Evolutionary conservation across 2,888 invertebrate species (phyloP), one percentile per base, ranked within the genome.

Genomic region (Aspidiotus destructor): DNA sequence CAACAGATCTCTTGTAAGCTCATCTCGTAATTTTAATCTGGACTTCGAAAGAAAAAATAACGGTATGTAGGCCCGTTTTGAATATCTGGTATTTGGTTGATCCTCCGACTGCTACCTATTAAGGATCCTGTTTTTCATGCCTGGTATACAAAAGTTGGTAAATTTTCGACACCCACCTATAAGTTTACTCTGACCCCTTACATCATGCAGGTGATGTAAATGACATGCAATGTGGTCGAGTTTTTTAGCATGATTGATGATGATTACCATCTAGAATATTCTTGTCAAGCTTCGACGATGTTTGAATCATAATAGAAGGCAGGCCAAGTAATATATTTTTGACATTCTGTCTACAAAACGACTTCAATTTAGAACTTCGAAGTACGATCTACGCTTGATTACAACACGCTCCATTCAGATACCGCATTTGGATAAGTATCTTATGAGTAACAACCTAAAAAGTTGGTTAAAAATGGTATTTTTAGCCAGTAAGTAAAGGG

Each of bases 61-160:
- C 28, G 28, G 28, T 28, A 28, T 3, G 5, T 28, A 28, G n/a
- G n/a, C n/a, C n/a, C 28, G 28, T 5, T 1, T 28, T 28, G 28
- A 28, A 13, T 15, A 70, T 73, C 55, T 75, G 89, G 86, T 91
- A 92, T 87, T 87, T 74, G 86, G 87, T 54, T 0, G 91, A 91
- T 75, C 84, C 88, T 0, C 84, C 89, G 0, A 90, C 90, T 0
- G 88, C n/a, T n/a, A n/a, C n/a, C 91, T 0, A 91, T 92, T 90
- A 81, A 92, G 2, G 92, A 92, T 78, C 91, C 92, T 0, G 79
- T 87, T 16, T 92, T 92, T 81, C 92, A 91, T 79, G 85, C 88
- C 75, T 91, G 88, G 88, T 92, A 92, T 75, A 82, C 86, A 0
- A 87, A 84, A 75, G 80, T 91, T 40, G 88, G 92, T 74, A 88